phyloP scores from a whole-genome alignment of 2,113 vertebrate species.

The Pelobates fuscus region DNA sequence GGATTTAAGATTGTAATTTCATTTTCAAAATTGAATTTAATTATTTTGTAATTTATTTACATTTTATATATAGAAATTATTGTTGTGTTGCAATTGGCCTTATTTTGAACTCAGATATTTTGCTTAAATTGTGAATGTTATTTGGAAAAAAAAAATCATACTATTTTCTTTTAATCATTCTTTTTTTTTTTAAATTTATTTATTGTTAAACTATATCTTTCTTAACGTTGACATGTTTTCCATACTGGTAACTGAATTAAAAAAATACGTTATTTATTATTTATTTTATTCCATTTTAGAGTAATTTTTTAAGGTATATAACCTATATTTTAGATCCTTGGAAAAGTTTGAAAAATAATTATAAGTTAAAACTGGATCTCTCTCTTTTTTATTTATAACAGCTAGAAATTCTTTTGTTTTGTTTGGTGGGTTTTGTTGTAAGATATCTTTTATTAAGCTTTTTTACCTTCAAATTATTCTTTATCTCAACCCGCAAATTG shows the following conservation, averaged over 20 bases:
- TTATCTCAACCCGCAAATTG: neutral
- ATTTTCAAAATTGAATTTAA: neutral
- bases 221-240: too few species aligned
- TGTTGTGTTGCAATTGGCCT: neutral
- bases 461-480: neutral
- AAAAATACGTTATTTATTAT: too few species aligned
- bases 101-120: neutral
- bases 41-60: neutral
- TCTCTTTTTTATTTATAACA: too few species aligned
- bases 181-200: neutral
- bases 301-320: too few species aligned
- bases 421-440: too few species aligned
- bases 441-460: too few species aligned
- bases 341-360: too few species aligned
- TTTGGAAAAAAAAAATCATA: neutral
- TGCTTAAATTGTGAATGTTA: neutral
- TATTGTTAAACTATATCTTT: neutral
- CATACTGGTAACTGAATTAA: too few species aligned
- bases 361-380: too few species aligned
- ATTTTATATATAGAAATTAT: neutral
- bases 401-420: too few species aligned
- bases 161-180: neutral
- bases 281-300: too few species aligned
- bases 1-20: slow-evolving; percentile 21
- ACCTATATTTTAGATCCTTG: too few species aligned